phyloP scores from a whole-genome alignment of 2,797 vertebrate species.

The Cossypha niveicapilla region DNA sequence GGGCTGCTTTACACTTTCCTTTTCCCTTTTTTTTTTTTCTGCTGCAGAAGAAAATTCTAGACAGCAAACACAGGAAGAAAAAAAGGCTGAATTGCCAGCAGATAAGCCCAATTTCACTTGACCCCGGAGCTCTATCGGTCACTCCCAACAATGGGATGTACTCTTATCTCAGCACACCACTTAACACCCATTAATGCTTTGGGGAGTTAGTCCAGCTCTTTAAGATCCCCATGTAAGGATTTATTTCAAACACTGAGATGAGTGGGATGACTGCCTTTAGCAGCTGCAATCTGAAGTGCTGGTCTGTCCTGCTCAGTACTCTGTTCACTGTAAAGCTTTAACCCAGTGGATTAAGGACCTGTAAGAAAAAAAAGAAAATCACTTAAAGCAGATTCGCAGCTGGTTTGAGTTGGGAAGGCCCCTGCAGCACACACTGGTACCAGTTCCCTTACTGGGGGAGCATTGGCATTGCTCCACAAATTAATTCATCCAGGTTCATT shows the following conservation, averaged over 20 bases:
- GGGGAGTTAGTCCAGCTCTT: slow-evolving; percentile 49
- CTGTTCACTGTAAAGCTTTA: slow-evolving; percentile 36
- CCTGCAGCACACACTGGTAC: not conserved
- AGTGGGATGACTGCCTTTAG: slow-evolving; percentile 28
- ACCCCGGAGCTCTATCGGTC: slow-evolving; percentile 49
- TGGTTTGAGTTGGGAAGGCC: not conserved
- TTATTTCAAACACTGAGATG: slow-evolving; percentile 56
- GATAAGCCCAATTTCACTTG: slow-evolving; percentile 66
- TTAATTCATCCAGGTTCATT: not conserved
- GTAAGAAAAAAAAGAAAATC: not conserved
- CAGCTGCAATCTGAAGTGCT: slow-evolving; percentile 1
- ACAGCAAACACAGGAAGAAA: slow-evolving; percentile 45
- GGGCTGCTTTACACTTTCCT: not conserved
- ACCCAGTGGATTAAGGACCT: not conserved
- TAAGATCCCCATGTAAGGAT: slow-evolving; percentile 62
- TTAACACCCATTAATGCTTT: slow-evolving; percentile 69
- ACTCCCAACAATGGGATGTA: slow-evolving; percentile 57
- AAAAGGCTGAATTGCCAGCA: slow-evolving; percentile 43
- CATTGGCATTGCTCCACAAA: not conserved
- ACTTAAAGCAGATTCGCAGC: not conserved
- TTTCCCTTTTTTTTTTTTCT: not conserved
- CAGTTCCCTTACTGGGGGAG: not conserved
- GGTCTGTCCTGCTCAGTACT: not conserved
- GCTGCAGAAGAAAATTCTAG: slow-evolving; percentile 26
- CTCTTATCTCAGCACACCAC: slow-evolving; percentile 63